phyloP scores from a whole-genome alignment of 1,140 invertebrate genomes.

The Drosophila ohnishii region DNA sequence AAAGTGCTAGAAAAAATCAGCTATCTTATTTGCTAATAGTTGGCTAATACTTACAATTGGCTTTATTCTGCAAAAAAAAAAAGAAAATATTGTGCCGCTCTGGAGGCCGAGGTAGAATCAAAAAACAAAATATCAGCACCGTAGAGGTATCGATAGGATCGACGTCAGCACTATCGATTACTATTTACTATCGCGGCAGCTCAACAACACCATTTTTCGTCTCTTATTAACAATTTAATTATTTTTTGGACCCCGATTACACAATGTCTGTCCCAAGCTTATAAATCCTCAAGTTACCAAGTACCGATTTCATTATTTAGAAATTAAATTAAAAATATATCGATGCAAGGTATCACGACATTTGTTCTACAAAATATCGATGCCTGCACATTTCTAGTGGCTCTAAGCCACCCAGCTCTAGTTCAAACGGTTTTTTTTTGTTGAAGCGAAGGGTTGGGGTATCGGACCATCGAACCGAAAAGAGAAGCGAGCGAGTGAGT shows the following conservation, averaged over 20 bases:
- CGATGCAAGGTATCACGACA: not conserved
- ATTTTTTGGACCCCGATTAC: too few species aligned
- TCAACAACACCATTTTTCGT: too few species aligned
- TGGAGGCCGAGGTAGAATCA: not conserved
- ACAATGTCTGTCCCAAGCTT: too few species aligned
- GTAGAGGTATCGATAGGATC: not conserved
- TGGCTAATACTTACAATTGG: not conserved
- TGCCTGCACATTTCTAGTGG: not conserved
- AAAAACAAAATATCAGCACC: not conserved
- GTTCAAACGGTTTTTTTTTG: constrained; percentile 18
- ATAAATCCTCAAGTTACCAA: too few species aligned
- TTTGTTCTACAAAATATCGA: not conserved
- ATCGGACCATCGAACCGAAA: constrained; percentile 2
- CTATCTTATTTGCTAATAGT: not conserved
- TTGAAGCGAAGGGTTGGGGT: constrained; percentile 14
- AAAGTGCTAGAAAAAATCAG: not conserved
- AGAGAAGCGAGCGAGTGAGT: constrained; percentile 2
- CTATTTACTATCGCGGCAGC: not conserved
- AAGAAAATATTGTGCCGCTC: not conserved
- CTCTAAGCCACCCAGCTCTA: constrained; percentile 4
- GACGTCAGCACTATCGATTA: not conserved
- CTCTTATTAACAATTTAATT: too few species aligned
- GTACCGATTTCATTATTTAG: too few species aligned
- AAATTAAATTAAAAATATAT: too few species aligned
- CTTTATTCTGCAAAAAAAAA: not conserved